A percentile compares a stretch with the other conserved stretches of the same genome.
Evolutionary conservation across 2,113 vertebrate species (phyloP).

Genomic region (Zeus faber): DNA sequence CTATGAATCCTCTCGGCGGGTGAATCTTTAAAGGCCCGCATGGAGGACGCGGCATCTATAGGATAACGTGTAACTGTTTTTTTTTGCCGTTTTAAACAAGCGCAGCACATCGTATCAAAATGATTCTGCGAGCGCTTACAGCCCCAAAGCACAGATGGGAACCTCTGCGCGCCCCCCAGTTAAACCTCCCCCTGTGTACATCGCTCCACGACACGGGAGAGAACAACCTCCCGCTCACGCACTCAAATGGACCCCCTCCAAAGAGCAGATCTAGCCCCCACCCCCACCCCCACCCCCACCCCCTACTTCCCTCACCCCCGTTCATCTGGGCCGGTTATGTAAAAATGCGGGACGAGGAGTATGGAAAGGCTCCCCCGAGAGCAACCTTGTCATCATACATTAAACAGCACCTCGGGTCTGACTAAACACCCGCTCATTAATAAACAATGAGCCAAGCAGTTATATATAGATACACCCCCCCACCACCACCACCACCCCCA

Average conservation of each 20-base stretch:
- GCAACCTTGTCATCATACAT: constrained; percentile 72
- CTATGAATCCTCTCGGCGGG: too few species aligned
- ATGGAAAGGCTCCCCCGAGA: constrained; percentile 63
- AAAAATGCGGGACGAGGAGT: constrained; percentile 54
- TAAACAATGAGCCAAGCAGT: constrained; percentile 65
- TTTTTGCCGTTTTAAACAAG: background rate
- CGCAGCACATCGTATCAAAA: background rate
- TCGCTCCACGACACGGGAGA: constrained; percentile 42
- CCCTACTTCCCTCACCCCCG: constrained; percentile 21
- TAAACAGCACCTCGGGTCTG: constrained; percentile 73
- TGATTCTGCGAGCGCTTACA: constrained; percentile 24
- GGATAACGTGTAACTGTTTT: too few species aligned
- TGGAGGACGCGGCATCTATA: too few species aligned
- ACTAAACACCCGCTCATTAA: constrained; percentile 76
- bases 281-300: background rate
- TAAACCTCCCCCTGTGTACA: constrained; percentile 59
- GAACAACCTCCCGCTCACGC: constrained; percentile 38
- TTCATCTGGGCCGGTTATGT: constrained; percentile 62
- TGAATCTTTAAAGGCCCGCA: too few species aligned
- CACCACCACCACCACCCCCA: too few species aligned
- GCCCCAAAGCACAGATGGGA: constrained; percentile 34
- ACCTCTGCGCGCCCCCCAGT: constrained; percentile 48
- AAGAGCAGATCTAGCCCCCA: constrained; percentile 6
- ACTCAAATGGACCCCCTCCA: too few species aligned
- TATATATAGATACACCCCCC: constrained; percentile 66